phyloP scores from a whole-genome alignment of 2,797 vertebrate species.

The Sebastiscus albofasciatus region DNA sequence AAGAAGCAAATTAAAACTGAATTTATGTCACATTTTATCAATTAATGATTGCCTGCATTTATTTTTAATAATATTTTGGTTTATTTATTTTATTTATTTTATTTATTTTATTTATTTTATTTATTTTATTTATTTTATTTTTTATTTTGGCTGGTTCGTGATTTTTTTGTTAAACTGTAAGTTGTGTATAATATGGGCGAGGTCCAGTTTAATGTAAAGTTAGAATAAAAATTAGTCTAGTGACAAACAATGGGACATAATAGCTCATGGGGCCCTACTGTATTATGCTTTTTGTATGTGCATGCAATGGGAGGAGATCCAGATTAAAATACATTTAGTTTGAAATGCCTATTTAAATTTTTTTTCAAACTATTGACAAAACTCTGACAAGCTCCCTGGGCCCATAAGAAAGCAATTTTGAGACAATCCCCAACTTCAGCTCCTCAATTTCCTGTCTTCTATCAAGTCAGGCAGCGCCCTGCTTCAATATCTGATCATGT shows the following conservation, averaged over 20 bases:
- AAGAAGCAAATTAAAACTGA: no score
- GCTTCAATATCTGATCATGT: not conserved
- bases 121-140: no score
- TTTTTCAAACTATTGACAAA: not conserved
- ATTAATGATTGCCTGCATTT: no score
- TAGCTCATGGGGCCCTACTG: not conserved
- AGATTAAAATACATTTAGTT: not conserved
- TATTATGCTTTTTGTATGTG: not conserved
- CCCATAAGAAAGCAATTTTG: not conserved
- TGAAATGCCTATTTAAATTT: not conserved
- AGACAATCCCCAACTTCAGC: not conserved
- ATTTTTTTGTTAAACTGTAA: no score
- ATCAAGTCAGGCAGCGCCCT: not conserved
- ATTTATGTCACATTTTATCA: no score
- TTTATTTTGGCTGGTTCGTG: no score
- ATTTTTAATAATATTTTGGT: no score
- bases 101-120: no score
- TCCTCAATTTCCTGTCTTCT: not conserved
- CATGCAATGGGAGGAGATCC: not conserved
- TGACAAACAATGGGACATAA: not conserved
- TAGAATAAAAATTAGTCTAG: not conserved
- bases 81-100: no score
- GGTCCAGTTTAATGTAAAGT: not conserved
- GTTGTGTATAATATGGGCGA: not conserved
- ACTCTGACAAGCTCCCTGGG: not conserved